phyloP scores from a whole-genome alignment of 2,888 invertebrate genomes.

The Diplazon laetatorius region DNA sequence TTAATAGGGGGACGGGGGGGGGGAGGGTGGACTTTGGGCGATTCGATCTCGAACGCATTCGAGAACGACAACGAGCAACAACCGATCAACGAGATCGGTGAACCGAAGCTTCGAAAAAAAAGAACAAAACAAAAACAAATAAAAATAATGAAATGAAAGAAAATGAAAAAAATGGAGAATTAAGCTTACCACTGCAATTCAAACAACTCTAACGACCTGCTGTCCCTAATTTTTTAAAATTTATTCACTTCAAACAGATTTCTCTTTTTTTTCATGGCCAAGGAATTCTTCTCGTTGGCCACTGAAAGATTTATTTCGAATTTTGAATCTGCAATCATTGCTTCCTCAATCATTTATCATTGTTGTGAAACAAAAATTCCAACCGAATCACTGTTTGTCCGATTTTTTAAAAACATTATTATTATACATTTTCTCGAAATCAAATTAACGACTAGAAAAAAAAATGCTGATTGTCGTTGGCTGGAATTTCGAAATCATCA shows the following conservation, averaged over 20 bases:
- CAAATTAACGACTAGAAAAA: no score
- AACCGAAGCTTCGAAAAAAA: not conserved
- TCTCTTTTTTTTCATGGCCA: not conserved
- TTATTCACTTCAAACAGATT: not conserved
- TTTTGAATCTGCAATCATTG: no score
- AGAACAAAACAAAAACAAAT: not conserved
- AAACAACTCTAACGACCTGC: conserved; percentile 35
- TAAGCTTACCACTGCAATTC: conserved; percentile 23
- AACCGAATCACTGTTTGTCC: no score
- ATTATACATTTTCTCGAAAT: no score
- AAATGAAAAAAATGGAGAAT: not conserved
- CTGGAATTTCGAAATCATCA: no score
- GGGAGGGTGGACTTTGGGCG: no score
- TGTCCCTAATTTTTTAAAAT: not conserved
- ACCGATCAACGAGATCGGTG: conserved; percentile 32
- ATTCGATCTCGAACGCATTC: conserved; percentile 54
- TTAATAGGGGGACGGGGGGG: no score
- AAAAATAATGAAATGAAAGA: conserved; percentile 5
- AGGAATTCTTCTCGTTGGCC: not conserved
- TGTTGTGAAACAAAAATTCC: no score
- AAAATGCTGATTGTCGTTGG: no score
- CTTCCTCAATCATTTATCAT: no score
- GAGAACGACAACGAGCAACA: conserved; percentile 33
- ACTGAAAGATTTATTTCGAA: no score
- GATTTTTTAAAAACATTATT: no score